Base-by-base conservation (phyloP, 2,888 invertebrate genomes). In the Noctuana brunneofusca region DNA sequence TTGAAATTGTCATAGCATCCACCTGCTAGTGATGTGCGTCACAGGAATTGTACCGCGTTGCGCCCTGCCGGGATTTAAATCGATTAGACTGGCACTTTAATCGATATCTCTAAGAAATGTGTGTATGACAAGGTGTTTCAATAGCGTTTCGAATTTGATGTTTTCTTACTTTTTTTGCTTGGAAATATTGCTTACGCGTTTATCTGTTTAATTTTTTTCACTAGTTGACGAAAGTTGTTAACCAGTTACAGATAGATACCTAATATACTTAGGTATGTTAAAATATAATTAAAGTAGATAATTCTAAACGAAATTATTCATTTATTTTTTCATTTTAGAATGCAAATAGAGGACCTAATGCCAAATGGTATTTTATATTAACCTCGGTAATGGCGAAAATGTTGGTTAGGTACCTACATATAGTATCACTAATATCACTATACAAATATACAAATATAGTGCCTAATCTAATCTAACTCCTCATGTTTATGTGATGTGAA, bases 21-120 rank as follows among this genome's bases (percentile, higher is more conserved):
- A 72, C 71, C 79, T 83, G 81, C 80, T 77, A 79, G 79, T 69
- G 66, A 66, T 67, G 66, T 69, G 68, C 68, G 71, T 71, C 71
- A 69, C 73, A 69, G 72, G 67, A 68, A 59, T 63, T 66, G 73
- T 68, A 75, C 68, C 75, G 71, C 68, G 66, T 68, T 68, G 73
- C 80, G 65, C 79, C 84, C 84, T 75, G 83, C 72, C 69, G 83
- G 66, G 81, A 75, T 71, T 73, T 68, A 66, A 76, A 83, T 81
- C 78, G 80, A 82, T 75, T 75, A 68, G 32, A 32, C 67, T 63
- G 66, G 65, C 67, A 68, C 70, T 68, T 63, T 69, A 69, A 69
- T 69, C 67, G 69, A 69, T 66, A 67, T 65, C 58, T 58, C 58
- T 58, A 35, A 20, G 56, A 64, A 56, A 63, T 63, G 56, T 62